Evolutionary conservation across 2,888 invertebrate genomes (phyloP), one percentile per base, ranked within the genome.

Genomic region (Cryptus viduatorius): DNA sequence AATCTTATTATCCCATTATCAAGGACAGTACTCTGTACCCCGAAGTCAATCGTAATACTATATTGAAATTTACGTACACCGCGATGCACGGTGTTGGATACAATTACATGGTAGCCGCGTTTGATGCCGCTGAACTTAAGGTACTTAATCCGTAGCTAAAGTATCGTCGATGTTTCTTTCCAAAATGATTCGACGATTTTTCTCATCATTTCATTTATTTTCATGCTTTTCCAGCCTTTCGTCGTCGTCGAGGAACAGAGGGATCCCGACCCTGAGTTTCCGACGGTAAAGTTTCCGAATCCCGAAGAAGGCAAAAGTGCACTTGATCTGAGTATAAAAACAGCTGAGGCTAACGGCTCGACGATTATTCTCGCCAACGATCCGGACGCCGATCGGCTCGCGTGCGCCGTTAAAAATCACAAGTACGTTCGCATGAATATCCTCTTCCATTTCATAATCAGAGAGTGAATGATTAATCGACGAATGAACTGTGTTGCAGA

Each of bases 61-160:
- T 94, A 0, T 92, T 97, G 0, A 95, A 95, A 73, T 96, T 98
- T 86, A 97, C 98, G 0, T 99, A 99, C 92, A 98, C 99, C 12
- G 98, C 99, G 0, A 98, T 99, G 98, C 99, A 99, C 93, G 99
- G 99, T 4, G 99, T 99, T 4, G 99, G 99, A 0, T 97, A 97
- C 92, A 94, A 95, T 1, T 98, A 96, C 91, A 95, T 99, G 83
- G 93, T 95, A 79, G 94, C 96, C 88, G 97, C 98, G 1, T 97
- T 99, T 91, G 94, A 96, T 86, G 94, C 94, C 10, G 96, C 97
- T 71, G 96, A 96, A 86, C 96, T 99, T 78, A 95, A 96, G 94
- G 97, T 97, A 92, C 50, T 37, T 8, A 37, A 37, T 8, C 5
- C 37, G 8, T 4, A 14, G 48, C 4, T 3, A 14, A 48, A 48